Conservation (phyloP, 92 coral and sea anemone species). For the Epizoanthus rinbou region DNA sequence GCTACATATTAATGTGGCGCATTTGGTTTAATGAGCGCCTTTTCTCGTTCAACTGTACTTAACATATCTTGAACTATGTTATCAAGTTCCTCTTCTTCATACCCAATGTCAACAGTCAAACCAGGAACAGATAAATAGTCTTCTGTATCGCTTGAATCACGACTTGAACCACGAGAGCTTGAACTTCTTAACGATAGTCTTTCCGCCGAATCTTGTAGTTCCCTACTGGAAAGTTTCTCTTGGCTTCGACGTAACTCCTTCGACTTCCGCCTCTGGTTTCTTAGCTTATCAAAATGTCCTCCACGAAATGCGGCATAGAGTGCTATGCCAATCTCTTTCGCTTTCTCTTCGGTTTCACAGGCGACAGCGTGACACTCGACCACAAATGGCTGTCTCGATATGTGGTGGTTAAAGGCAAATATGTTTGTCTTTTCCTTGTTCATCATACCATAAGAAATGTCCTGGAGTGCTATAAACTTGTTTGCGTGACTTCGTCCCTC, state of each 20-base stretch:
- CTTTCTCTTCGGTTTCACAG: conserved; percentile 82
- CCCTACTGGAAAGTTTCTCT: conserved; percentile 28
- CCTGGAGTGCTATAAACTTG: conserved; percentile 69
- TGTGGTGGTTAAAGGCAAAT: conserved; percentile 95
- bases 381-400: conserved; percentile 70
- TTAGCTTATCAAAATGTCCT: conserved; percentile 85
- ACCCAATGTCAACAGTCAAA: conserved; percentile 46
- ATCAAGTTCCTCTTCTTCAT: conserved; percentile 72
- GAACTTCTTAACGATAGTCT: conserved; percentile 10
- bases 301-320: conserved; percentile 91
- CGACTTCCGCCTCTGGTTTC: conserved; percentile 73
- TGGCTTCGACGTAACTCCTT: conserved; percentile 32
- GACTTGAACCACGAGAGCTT: conserved; percentile 34
- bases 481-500: conserved; percentile 44
- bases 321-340: conserved; percentile 80
- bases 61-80: conserved; percentile 76
- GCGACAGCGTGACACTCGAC: conserved; percentile 93
- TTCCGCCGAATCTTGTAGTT: conserved; percentile 9
- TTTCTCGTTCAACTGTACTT: conserved; percentile 71
- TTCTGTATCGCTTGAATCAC: conserved; percentile 31
- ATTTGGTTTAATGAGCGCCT: conserved; percentile 56
- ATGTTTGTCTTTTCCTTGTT: conserved; percentile 67
- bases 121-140: conserved; percentile 30
- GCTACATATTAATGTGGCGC: background rate
- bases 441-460: conserved; percentile 84